Evolutionary conservation across 1,140 invertebrate species (phyloP).

Genomic region (Drosophila chauvacae): DNA sequence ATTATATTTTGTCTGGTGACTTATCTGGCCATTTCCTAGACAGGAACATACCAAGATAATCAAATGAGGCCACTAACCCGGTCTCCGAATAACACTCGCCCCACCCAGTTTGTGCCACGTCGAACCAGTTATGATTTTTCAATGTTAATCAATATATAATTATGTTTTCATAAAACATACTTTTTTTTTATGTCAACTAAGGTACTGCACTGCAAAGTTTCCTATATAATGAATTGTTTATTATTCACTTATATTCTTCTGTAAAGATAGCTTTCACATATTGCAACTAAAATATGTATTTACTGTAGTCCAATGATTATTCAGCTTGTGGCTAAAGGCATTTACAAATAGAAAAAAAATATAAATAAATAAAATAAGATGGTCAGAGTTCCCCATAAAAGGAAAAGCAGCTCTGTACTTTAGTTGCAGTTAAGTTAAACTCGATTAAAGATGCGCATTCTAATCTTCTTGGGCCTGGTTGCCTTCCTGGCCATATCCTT

Average conservation of each 20-base stretch:
- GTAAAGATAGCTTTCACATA: background rate
- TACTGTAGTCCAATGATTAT: background rate
- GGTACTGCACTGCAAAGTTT: background rate
- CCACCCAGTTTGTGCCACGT: too few relatives aligned
- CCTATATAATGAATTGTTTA: background rate
- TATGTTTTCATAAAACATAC: background rate
- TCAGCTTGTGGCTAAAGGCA: background rate
- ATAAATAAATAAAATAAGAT: background rate
- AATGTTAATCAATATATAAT: too few relatives aligned
- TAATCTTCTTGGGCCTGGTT: background rate
- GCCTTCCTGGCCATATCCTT: conserved; percentile 12
- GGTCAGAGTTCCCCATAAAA: background rate
- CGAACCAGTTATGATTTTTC: too few relatives aligned
- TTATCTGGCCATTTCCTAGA: too few relatives aligned
- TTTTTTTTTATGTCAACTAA: background rate
- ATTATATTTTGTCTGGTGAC: too few relatives aligned
- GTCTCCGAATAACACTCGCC: too few relatives aligned
- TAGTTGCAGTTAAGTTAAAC: background rate
- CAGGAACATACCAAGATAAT: too few relatives aligned
- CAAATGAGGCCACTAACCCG: too few relatives aligned
- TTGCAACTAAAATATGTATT: background rate
- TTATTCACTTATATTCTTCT: background rate
- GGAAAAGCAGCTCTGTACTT: background rate
- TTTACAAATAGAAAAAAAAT: background rate
- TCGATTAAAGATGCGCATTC: conserved; percentile 5